Evolutionary conservation across 2,888 invertebrate species (phyloP), one percentile per base, ranked within the genome.

Genomic region (Aelia acuminata): DNA sequence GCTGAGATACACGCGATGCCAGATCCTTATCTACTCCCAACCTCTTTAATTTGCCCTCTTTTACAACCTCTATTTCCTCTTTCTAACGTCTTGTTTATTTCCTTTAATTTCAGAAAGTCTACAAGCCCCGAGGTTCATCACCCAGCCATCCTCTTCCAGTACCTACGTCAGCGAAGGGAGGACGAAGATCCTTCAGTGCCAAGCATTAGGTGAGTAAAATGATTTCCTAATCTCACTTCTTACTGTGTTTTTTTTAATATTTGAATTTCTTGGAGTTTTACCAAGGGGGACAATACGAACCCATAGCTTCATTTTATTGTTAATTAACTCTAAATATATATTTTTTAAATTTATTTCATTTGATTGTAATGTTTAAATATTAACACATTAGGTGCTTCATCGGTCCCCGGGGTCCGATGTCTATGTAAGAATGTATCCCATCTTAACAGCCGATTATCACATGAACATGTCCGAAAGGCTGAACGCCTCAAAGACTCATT

Each of bases 111-210:
- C 93, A 94, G 94, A 94, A 91, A 92, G 92, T 75, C 94, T 96
- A 91, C 97, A 97, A 93, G 96, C 97, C 89, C 98, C 98, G 87
- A 94, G 97, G 91, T 97, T 98, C 93, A 96, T 96, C 91, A 96
- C 96, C 91, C 96, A 96, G 92, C 97, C 97, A 70, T 96, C 97
- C 85, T 95, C 96, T 89, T 96, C 96, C 89, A 96, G 96, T 91
- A 96, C 96, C 92, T 96, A 97, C 92, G 96, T 97, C 90, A 95
- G 96, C 92, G 96, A 97, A 93, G 97, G 97, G 92, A 95, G 96
- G 89, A 96, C 96, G 85, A 98, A 98, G 94, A 97, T 98, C 92
- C 94, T 98, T 90, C 97, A 98, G 93, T 98, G 98, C 93, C 96
- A 96, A 93, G 98, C 98, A 31, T 94, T 96, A 92, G 97, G 98